A percentile compares a stretch with the other conserved stretches of the same genome.
Conservation (phyloP, 2,797 vertebrate genomes). For the Pteropus rufus region DNA sequence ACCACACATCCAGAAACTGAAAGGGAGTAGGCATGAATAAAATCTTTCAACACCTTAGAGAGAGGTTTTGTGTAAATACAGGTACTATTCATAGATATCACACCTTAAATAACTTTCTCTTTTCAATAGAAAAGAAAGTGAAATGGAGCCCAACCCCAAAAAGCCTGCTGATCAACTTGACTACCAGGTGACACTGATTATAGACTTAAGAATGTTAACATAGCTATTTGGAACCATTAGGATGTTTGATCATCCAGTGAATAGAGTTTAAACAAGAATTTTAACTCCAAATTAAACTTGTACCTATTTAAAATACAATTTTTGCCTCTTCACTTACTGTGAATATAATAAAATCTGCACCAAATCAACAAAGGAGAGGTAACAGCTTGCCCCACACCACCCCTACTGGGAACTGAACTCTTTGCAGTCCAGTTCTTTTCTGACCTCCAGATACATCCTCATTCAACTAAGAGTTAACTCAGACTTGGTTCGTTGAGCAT, state of each 20-base stretch:
- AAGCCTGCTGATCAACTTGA: constrained; percentile 22
- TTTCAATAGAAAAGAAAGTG: constrained; percentile 48
- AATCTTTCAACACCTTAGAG: constrained; percentile 20
- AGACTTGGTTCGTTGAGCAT: not conserved
- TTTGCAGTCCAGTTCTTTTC: not conserved
- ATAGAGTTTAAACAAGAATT: not conserved
- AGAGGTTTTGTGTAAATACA: constrained; percentile 38
- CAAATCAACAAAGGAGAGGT: not conserved
- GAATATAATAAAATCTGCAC: not conserved
- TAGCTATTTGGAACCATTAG: not conserved
- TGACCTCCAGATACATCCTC: not conserved
- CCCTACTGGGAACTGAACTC: not conserved
- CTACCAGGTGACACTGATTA: not conserved
- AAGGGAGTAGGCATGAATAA: constrained; percentile 1
- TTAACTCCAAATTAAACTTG: constrained; percentile 6
- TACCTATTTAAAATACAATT: not conserved
- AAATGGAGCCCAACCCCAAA: constrained; percentile 22
- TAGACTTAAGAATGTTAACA: not conserved
- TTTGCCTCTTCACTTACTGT: not conserved
- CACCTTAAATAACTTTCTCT: constrained; percentile 61
- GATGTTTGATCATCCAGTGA: not conserved
- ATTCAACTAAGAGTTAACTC: not conserved
- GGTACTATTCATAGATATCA: constrained; percentile 50
- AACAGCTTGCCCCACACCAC: not conserved
- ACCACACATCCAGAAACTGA: not conserved